phyloP scores from a whole-genome alignment of 2,888 invertebrate species.

The Acronicta psi region DNA sequence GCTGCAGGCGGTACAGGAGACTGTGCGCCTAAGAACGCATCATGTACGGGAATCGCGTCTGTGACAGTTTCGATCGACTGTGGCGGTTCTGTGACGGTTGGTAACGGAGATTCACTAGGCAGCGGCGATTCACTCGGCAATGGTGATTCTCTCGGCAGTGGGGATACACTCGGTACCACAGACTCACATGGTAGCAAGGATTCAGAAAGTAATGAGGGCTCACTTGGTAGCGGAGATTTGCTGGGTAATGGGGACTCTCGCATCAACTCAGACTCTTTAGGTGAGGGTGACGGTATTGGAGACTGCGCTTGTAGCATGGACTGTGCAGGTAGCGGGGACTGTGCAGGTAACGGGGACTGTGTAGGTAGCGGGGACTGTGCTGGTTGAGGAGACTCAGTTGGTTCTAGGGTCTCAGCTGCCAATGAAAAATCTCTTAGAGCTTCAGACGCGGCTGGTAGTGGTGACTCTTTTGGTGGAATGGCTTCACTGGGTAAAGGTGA shows the following conservation, averaged over 20 bases:
- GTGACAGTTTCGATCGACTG: constrained; percentile 21
- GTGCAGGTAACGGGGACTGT: constrained; percentile 23
- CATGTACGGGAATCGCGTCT: constrained; percentile 11
- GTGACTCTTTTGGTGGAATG: constrained; percentile 44
- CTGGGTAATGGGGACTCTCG: constrained; percentile 51
- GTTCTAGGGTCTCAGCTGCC: too few relatives aligned
- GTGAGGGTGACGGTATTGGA: constrained; percentile 27
- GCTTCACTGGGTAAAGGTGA: constrained; percentile 47
- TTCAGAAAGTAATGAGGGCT: constrained; percentile 52
- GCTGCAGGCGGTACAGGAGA: constrained; percentile 32
- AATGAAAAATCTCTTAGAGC: too few relatives aligned
- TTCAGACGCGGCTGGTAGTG: constrained; percentile 12
- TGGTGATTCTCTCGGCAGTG: constrained; percentile 48
- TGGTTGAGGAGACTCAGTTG: too few relatives aligned
- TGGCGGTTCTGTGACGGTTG: constrained; percentile 20
- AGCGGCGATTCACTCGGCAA: constrained; percentile 50
- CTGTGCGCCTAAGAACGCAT: constrained; percentile 1
- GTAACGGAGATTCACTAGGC: constrained; percentile 46
- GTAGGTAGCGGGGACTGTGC: constrained; percentile 38
- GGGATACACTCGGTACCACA: constrained; percentile 50
- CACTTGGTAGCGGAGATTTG: constrained; percentile 52
- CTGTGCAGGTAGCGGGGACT: constrained; percentile 22
- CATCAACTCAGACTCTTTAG: constrained; percentile 48
- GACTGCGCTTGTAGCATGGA: constrained; percentile 27
- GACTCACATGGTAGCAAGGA: constrained; percentile 46